Percentiles rank a stretch among this genome's conserved stretches.
phyloP scores from a whole-genome alignment of 2,888 invertebrate species.

The Anorthoa munda region DNA sequence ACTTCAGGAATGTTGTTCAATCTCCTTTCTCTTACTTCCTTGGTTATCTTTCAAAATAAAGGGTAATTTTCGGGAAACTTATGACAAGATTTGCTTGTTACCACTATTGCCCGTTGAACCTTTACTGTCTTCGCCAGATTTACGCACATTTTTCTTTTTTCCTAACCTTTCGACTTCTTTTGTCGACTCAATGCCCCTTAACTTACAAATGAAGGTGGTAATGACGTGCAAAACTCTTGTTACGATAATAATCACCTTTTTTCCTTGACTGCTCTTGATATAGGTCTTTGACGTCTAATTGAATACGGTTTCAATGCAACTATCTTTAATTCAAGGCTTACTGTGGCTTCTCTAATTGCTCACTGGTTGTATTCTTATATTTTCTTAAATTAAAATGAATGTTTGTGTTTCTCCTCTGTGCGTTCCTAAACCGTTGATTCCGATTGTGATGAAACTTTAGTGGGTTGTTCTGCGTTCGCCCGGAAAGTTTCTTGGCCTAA shows the following conservation, averaged over 20 bases:
- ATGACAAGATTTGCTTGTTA: too few relatives aligned
- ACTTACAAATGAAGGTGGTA: slow-evolving; percentile 33
- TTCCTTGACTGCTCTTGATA: slow-evolving; percentile 13
- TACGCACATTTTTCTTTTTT: neutral
- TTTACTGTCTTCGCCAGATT: neutral
- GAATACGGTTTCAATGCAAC: slow-evolving; percentile 3
- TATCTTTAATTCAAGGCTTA: slow-evolving; percentile 13
- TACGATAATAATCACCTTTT: slow-evolving; percentile 2
- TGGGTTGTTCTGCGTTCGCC: too few relatives aligned
- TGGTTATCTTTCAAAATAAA: neutral
- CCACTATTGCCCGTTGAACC: too few relatives aligned
- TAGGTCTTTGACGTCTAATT: slow-evolving; percentile 35
- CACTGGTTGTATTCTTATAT: slow-evolving; percentile 11
- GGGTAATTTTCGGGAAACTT: neutral
- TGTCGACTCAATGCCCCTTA: slow-evolving; percentile 21
- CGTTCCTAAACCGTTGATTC: too few relatives aligned
- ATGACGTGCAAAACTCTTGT: slow-evolving; percentile 10
- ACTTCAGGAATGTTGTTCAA: neutral
- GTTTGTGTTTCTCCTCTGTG: too few relatives aligned
- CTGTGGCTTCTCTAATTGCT: neutral
- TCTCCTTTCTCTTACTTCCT: neutral
- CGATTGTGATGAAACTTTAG: too few relatives aligned
- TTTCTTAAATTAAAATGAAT: too few relatives aligned
- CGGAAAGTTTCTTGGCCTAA: too few relatives aligned
- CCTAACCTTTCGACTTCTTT: slow-evolving; percentile 15